Conservation (phyloP, 2,888 invertebrate genomes). For the Villa cingulata region DNA sequence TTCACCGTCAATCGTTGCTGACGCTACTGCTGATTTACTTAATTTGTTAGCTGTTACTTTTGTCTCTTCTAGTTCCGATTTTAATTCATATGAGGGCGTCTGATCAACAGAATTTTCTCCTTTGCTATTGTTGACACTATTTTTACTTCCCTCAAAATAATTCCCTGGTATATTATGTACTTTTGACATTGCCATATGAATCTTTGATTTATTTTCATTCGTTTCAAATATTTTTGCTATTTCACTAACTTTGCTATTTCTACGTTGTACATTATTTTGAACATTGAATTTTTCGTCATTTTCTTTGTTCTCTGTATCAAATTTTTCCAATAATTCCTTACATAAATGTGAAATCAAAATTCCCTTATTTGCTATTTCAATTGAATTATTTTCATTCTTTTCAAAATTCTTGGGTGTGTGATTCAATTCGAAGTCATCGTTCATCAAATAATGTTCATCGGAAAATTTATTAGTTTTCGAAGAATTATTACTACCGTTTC, state of each 20-base stretch:
- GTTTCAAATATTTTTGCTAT: conserved; percentile 32
- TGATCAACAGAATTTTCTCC: not conserved
- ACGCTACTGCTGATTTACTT: not conserved
- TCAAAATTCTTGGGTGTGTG: too few species aligned
- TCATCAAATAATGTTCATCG: too few species aligned
- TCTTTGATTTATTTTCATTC: conserved; percentile 1
- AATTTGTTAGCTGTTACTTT: not conserved
- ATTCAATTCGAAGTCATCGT: too few species aligned
- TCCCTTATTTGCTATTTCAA: too few species aligned
- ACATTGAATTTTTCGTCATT: not conserved
- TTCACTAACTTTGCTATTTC: conserved; percentile 22
- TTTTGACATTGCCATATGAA: conserved; percentile 1
- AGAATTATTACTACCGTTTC: too few species aligned
- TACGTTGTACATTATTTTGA: not conserved
- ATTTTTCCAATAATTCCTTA: too few species aligned
- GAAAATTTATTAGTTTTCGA: too few species aligned
- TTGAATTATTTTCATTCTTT: too few species aligned
- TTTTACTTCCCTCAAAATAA: conserved; percentile 2
- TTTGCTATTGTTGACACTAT: not conserved
- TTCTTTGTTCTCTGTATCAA: not conserved
- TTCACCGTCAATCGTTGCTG: not conserved
- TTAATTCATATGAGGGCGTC: too few species aligned
- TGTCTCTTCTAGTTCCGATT: not conserved
- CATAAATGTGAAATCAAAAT: too few species aligned
- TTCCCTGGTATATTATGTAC: not conserved